Conservation (phyloP, 2,888 invertebrate genomes). For the Bombylius major region DNA sequence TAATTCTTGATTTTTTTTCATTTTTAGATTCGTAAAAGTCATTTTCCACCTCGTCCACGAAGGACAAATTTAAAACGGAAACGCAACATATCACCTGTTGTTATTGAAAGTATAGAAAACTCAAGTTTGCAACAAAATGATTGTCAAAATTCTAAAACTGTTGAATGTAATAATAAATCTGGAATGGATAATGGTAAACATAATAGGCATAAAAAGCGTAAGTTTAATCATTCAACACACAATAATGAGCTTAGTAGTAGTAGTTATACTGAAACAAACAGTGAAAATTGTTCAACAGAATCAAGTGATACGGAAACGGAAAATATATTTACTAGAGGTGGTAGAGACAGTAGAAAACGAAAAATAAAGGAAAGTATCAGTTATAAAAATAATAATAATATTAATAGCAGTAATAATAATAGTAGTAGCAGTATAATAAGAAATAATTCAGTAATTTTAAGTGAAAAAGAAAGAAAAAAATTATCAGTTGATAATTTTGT, state of each 20-base stretch:
- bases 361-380: neutral
- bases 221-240: neutral
- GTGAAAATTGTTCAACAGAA: conserved; percentile 6
- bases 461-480: too few species aligned
- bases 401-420: neutral
- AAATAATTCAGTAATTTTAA: too few species aligned
- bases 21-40: conserved; percentile 49
- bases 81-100: neutral
- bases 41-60: conserved; percentile 54
- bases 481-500: neutral
- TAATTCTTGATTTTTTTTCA: conserved; percentile 7
- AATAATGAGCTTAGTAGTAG: conserved; percentile 4
- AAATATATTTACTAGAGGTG: neutral
- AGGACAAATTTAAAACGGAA: conserved; percentile 6
- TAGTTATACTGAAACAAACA: conserved; percentile 12
- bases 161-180: too few species aligned
- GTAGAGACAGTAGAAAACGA: neutral
- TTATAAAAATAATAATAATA: neutral
- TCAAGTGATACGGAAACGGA: neutral
- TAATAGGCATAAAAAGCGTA: conserved; percentile 6
- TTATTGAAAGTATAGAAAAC: neutral
- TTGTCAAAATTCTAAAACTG: too few species aligned
- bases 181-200: too few species aligned
- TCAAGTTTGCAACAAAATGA: neutral
- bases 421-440: neutral